phyloP scores from a whole-genome alignment of 2,888 invertebrate genomes.

The Phragmatobia fuliginosa region DNA sequence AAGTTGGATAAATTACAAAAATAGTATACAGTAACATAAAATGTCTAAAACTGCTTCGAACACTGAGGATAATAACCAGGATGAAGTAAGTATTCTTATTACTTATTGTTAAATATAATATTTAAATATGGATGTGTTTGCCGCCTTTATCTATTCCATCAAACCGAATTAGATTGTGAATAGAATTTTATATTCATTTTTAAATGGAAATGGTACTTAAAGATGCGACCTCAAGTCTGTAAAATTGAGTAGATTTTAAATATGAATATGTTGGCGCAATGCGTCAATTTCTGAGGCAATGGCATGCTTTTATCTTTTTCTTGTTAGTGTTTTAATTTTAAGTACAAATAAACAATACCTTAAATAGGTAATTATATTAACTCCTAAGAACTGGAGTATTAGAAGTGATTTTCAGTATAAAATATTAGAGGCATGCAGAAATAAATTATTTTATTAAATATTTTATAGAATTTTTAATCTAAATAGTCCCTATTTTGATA shows the following conservation, averaged over 20 bases:
- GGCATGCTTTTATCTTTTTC: background rate
- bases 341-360: background rate
- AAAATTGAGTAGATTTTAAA: background rate
- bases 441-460: too few species aligned
- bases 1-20: constrained; percentile 21
- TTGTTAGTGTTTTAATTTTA: background rate
- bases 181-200: background rate
- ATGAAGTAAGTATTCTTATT: constrained; percentile 86
- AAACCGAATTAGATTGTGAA: constrained; percentile 1
- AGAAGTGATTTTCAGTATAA: too few species aligned
- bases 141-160: constrained; percentile 37
- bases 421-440: too few species aligned
- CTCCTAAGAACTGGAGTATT: background rate
- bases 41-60: constrained; percentile 75
- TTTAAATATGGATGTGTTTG: constrained; percentile 32
- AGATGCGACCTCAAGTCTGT: background rate
- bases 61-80: constrained; percentile 87
- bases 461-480: too few species aligned
- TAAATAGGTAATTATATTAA: background rate
- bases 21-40: constrained; percentile 37
- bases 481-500: too few species aligned
- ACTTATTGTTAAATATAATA: background rate
- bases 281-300: constrained; percentile 34
- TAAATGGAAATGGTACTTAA: background rate
- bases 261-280: constrained; percentile 58